These are phyloP conservation scores for Tokudaia tokunoshimensis DNA, from an alignment of 2,797 vertebrate genomes.

Conservation along the genomic window DNA sequence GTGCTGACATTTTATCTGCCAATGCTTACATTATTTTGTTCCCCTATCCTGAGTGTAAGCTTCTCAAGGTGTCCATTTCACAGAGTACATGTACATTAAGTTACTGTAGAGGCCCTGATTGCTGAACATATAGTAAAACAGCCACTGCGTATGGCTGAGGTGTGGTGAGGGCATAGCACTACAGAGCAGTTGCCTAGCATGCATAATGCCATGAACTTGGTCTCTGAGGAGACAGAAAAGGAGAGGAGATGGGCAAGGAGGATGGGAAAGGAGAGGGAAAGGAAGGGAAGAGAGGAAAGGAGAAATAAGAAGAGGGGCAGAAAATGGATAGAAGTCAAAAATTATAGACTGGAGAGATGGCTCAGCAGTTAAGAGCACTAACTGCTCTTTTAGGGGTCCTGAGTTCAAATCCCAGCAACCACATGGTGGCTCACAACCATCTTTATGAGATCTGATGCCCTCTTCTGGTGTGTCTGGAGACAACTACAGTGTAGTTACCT, in stretches of 20 bases:
- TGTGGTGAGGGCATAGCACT: too few relatives aligned
- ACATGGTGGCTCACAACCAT: too few relatives aligned
- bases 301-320: neutral
- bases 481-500: too few relatives aligned
- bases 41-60: neutral
- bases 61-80: constrained; percentile 23
- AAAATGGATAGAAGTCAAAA: neutral
- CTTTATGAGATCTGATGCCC: too few relatives aligned
- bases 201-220: neutral
- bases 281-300: neutral
- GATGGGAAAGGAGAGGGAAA: neutral
- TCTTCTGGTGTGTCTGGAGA: too few relatives aligned
- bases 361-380: too few relatives aligned
- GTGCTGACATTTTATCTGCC: neutral
- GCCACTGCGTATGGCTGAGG: too few relatives aligned
- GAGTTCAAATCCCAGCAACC: too few relatives aligned
- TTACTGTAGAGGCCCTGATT: neutral
- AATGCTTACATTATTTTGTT: constrained; percentile 50
- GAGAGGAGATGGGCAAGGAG: neutral
- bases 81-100: neutral
- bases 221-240: neutral
- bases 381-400: too few relatives aligned
- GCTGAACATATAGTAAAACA: neutral
- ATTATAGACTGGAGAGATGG: too few relatives aligned
- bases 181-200: neutral